Base-by-base conservation (phyloP, 2,113 vertebrate species). In the Nothocercus nigrocapillus region DNA sequence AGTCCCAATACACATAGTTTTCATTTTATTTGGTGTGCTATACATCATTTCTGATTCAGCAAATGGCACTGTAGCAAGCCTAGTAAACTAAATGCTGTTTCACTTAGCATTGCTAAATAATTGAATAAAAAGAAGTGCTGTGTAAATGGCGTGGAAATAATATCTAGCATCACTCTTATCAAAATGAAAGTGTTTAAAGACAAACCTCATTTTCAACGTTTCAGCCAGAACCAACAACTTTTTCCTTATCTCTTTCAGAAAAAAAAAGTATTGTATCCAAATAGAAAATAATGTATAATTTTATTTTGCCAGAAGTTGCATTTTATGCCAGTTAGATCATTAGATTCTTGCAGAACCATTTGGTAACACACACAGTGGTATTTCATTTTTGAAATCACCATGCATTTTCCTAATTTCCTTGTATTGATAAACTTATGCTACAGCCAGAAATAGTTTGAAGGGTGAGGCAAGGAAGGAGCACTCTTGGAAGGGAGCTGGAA, bases 51-150 rank as follows among this genome's bases (percentile, higher is more conserved):
- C 80, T 93, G 54, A 95, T 78, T 94, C 82, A 96, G 40, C 51
- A 97, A 93, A 85, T 47, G 11, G 17, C 77, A 20, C 20, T 20
- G 18, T 28, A 82, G 20, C 96, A 86, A 89, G 30, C 40, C 49
- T 84, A 63, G 53, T 80, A 94, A 97, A 94, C n/a, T 78, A 92
- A 96, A 89, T 78, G 56, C 11, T 89, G 32, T 89, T 97, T 96
- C 82, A 92, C 67, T 97, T 96, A 88, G 91, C 1, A 3, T 62
- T 93, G 36, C 21, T 94, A 94, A 97, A 91, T 96, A 95, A 96
- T 76, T 94, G 76, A 96, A 95, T 88, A 96, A 97, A 91, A 84
- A 89, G 34, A 92, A 93, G 34, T 76, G 19, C 58, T 85, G 68
- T 58, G 64, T 85, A 97, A 97, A 96, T 94, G 64, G 45, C 27